Conservation (phyloP, 2,888 invertebrate species). For the Elmis aenea region DNA sequence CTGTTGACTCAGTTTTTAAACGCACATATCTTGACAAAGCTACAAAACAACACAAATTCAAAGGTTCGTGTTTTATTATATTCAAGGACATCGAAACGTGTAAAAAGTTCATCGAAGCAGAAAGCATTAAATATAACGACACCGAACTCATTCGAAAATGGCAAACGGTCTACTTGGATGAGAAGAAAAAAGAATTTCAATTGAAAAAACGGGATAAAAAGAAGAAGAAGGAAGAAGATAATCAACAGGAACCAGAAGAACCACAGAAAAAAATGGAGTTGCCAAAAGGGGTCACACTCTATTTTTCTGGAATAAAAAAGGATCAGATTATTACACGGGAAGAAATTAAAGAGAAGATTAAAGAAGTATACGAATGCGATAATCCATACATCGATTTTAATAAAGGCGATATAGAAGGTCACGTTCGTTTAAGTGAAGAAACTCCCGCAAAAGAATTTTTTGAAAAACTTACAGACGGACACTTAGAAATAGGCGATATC, state of each 20-base stretch:
- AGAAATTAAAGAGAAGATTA: conserved; percentile 66
- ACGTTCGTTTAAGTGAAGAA: conserved; percentile 65
- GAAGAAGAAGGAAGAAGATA: conserved; percentile 52
- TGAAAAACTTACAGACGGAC: conserved; percentile 58
- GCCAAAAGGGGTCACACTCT: conserved; percentile 70
- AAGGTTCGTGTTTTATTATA: conserved; percentile 89
- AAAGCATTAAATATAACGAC: conserved; percentile 61
- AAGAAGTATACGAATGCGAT: conserved; percentile 54
- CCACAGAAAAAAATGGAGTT: conserved; percentile 49
- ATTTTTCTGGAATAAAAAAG: conserved; percentile 60
- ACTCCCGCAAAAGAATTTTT: conserved; percentile 61
- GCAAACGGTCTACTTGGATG: conserved; percentile 63
- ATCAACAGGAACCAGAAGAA: conserved; percentile 36
- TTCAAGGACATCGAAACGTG: conserved; percentile 79
- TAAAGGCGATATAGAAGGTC: conserved; percentile 68
- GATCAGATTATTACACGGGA: conserved; percentile 58
- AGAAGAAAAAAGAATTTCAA: conserved; percentile 64
- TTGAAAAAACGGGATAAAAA: conserved; percentile 51
- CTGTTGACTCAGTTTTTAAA: conserved; percentile 60
- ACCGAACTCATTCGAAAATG: conserved; percentile 63
- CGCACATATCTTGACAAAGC: conserved; percentile 57
- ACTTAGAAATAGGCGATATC: conserved; percentile 32
- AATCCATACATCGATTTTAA: conserved; percentile 73
- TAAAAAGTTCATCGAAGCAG: conserved; percentile 67
- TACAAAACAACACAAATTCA: conserved; percentile 64